phyloP scores from a whole-genome alignment of 2,113 vertebrate genomes.

The Hymenochirus boettgeri region DNA sequence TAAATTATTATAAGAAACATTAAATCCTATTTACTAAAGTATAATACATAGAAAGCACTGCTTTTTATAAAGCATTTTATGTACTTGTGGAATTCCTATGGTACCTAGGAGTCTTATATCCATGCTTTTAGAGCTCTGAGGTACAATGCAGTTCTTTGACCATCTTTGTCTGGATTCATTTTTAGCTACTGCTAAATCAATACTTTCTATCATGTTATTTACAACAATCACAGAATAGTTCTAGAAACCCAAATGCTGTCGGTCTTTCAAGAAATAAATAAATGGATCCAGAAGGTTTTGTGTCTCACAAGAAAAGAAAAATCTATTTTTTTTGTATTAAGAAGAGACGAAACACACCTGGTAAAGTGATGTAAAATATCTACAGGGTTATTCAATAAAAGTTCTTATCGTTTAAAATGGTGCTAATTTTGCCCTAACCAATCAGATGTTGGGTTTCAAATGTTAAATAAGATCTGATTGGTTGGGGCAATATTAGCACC shows the following conservation, averaged over 20 bases:
- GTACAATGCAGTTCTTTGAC: conserved; percentile 12
- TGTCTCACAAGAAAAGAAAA: conserved; percentile 18
- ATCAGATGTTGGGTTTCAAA: too few relatives aligned
- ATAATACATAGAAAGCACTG: too few relatives aligned
- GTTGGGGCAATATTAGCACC: too few relatives aligned
- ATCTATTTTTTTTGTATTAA: conserved; percentile 33
- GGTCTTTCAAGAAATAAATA: conserved; percentile 27
- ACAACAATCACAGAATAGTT: conserved; percentile 26
- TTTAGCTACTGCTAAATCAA: conserved; percentile 38
- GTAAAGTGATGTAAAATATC: not conserved
- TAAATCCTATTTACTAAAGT: too few relatives aligned
- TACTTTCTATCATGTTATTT: conserved; percentile 31
- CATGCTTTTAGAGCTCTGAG: conserved; percentile 14
- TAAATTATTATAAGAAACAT: too few relatives aligned
- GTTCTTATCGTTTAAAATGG: too few relatives aligned
- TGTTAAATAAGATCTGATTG: too few relatives aligned
- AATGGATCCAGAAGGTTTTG: conserved; percentile 10
- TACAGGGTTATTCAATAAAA: not conserved
- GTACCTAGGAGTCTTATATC: too few relatives aligned
- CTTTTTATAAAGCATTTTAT: conserved; percentile 19
- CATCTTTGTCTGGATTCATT: conserved; percentile 16
- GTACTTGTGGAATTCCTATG: not conserved
- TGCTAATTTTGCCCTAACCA: too few relatives aligned
- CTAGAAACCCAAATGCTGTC: conserved; percentile 22
- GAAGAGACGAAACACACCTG: conserved; percentile 17